These are phyloP conservation scores for Montipora efflorescens DNA, from an alignment of 64 coral and sea anemone species.

Conservation along the genomic window DNA sequence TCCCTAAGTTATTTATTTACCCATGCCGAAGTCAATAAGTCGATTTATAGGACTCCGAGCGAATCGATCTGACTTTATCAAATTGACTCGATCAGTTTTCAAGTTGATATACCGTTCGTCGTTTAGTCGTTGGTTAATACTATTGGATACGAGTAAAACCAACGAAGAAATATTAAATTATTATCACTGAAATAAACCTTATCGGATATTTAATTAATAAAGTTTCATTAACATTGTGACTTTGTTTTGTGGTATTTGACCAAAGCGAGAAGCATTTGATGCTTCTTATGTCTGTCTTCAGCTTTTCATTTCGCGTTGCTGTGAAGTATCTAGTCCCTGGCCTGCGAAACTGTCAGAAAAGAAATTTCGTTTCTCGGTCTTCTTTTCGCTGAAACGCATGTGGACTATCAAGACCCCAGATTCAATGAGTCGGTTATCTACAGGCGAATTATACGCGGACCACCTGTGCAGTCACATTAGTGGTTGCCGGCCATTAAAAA, in stretches of 20 bases:
- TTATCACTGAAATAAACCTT: slow-evolving; percentile 32
- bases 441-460: too few relatives aligned
- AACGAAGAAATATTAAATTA: slow-evolving; percentile 61
- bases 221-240: slow-evolving; percentile 1
- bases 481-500: too few relatives aligned
- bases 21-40: slow-evolving; percentile 7
- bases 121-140: slow-evolving; percentile 32
- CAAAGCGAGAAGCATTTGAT: too few relatives aligned
- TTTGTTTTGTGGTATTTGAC: not conserved
- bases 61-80: not conserved
- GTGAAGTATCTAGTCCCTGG: too few relatives aligned
- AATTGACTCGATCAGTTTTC: not conserved
- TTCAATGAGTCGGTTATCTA: too few relatives aligned
- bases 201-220: slow-evolving; percentile 58
- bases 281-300: too few relatives aligned
- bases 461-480: too few relatives aligned
- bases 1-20: slow-evolving; percentile 53
- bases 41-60: slow-evolving; percentile 33
- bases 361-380: too few relatives aligned
- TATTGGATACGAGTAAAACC: not conserved
- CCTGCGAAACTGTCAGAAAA: too few relatives aligned
- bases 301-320: too few relatives aligned
- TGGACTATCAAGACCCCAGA: too few relatives aligned
- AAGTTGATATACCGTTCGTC: slow-evolving; percentile 29
- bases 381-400: too few relatives aligned